Conservation (phyloP, 2,888 invertebrate species). For the Eupithecia subfuscata region DNA sequence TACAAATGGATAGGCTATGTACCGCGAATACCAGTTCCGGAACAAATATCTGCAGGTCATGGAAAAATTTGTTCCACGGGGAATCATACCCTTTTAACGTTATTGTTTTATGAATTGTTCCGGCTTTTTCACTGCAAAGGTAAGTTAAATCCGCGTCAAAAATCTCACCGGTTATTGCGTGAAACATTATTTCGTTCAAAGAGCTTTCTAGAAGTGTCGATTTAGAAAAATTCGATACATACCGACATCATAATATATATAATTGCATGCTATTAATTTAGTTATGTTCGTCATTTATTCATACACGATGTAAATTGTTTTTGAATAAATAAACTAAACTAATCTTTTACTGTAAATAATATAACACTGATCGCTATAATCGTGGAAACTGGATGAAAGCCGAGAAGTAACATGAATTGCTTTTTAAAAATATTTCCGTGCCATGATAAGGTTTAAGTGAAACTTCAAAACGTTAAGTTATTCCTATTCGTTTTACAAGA, state of each 20-base stretch:
- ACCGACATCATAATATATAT: no score
- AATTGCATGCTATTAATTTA: no score
- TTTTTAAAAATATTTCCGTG: not conserved
- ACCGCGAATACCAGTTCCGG: not conserved
- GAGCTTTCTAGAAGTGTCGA: not conserved
- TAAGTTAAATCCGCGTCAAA: not conserved
- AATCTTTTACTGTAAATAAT: no score
- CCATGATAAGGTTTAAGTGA: not conserved
- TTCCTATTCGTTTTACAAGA: constrained; percentile 17
- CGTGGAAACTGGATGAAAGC: not conserved
- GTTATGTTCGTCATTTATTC: no score
- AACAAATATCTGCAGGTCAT: constrained; percentile 6
- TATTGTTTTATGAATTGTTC: constrained; percentile 12
- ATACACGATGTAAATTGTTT: no score
- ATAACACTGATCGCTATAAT: not conserved
- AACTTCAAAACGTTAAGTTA: constrained; percentile 6
- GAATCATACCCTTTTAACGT: constrained; percentile 10
- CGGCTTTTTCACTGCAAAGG: constrained; percentile 4
- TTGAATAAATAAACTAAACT: no score
- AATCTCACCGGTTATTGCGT: not conserved
- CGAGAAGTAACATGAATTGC: not conserved
- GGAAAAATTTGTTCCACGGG: constrained; percentile 1
- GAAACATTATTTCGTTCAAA: not conserved
- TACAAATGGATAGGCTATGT: not conserved
- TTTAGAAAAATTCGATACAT: no score